A percentile compares a stretch with the other conserved stretches of the same genome.
These are phyloP conservation scores for Synergus itoensis DNA, from an alignment of 2,888 invertebrate genomes.

Conservation along the genomic window DNA sequence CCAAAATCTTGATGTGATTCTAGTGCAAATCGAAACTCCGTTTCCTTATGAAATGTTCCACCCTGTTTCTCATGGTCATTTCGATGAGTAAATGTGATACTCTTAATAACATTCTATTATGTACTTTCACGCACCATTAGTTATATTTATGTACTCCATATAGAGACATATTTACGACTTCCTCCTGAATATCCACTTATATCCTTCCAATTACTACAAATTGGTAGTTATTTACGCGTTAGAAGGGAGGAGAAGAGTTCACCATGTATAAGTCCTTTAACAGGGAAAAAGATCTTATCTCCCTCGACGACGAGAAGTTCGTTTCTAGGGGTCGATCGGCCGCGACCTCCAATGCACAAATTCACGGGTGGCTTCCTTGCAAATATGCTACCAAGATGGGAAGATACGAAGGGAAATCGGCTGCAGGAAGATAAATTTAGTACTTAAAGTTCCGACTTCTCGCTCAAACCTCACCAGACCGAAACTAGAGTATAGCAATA, in stretches of 20 bases:
- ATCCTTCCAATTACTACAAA: slow-evolving; percentile 22
- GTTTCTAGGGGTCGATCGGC: slow-evolving; percentile 50
- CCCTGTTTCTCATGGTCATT: slow-evolving; percentile 25
- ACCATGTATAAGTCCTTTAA: slow-evolving; percentile 25
- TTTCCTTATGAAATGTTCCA: neutral
- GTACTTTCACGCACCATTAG: slow-evolving; percentile 32
- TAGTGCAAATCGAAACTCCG: slow-evolving; percentile 9
- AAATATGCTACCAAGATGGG: slow-evolving; percentile 54
- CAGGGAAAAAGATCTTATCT: slow-evolving; percentile 50
- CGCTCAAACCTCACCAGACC: slow-evolving; percentile 25
- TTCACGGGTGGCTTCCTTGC: slow-evolving; percentile 56
- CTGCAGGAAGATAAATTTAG: slow-evolving; percentile 55
- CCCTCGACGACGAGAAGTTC: slow-evolving; percentile 43
- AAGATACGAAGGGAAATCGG: slow-evolving; percentile 52
- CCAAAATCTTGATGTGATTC: neutral
- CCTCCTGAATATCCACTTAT: slow-evolving; percentile 23
- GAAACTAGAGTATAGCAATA: slow-evolving; percentile 31
- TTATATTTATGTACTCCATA: neutral
- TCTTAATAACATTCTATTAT: slow-evolving; percentile 7
- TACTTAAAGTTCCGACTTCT: slow-evolving; percentile 48
- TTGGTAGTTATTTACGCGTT: slow-evolving; percentile 23
- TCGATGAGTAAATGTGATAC: neutral
- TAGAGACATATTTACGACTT: slow-evolving; percentile 7
- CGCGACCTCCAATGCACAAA: slow-evolving; percentile 53
- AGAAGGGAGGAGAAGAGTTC: neutral